Evolutionary conservation across 2,797 vertebrate genomes (phyloP), one percentile per base, ranked within the genome.

Genomic region (Rhinella marina): DNA sequence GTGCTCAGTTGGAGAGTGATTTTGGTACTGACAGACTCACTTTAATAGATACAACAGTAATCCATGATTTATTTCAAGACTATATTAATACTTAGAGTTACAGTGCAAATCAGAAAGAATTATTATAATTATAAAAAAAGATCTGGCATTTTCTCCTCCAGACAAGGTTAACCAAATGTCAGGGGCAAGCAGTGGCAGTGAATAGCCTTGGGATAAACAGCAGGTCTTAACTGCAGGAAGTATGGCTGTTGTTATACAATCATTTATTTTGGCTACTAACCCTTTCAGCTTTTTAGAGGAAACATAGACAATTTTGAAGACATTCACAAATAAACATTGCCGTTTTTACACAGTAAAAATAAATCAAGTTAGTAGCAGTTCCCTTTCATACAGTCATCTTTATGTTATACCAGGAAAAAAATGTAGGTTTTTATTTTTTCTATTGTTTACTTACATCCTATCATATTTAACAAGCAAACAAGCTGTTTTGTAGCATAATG

Each of bases 141-240:
- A 98, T 98, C 97, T 98, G 97, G 96, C 95, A 92, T 92, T 93
- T 93, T 48, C 91, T 94, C 93, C 95, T 95, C 91, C 94, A 95
- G 95, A 95, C 95, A 95, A 94, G 96, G 96, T 97, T 97, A 97
- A 96, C 93, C 95, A 95, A 94, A 91, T 93, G 95, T 95, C 88
- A 92, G 95, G 94, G 94, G 95, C 95, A 96, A 94, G 94, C 94
- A 91, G 94, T 95, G 95, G 95, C 94, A 94, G 92, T 93, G 93
- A 97, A 94, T 94, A 94, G 95, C 94, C 95, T 94, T 93, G 94
- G 95, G 94, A 95, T 96, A 96, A 97, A 97, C 95, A 97, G 93
- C 93, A 97, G 96, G 95, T 94, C 94, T 95, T 96, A 97, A 97
- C 92, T 86, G 95, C 96, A 98, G 97, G 97, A 98, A 98, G 97